These are phyloP conservation scores for Antitype chi DNA, from an alignment of 2,888 invertebrate species.

Conservation along the genomic window DNA sequence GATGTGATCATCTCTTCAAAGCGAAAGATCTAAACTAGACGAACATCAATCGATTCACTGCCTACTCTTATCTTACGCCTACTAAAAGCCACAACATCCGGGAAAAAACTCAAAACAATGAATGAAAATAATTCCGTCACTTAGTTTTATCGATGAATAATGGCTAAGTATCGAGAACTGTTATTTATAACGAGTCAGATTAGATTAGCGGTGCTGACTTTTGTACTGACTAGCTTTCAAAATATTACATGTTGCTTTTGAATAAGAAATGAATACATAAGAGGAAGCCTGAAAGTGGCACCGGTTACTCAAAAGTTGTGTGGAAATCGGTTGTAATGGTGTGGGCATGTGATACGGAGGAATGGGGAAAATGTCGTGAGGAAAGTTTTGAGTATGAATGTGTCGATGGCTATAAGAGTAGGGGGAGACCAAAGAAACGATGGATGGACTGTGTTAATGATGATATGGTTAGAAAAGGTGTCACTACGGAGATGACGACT, in stretches of 20 bases:
- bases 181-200: slow-evolving; percentile 48
- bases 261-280: no score
- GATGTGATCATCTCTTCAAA: slow-evolving; percentile 1
- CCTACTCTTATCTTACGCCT: slow-evolving; percentile 9
- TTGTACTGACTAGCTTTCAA: slow-evolving; percentile 25
- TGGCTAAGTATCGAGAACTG: slow-evolving; percentile 37
- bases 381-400: no score
- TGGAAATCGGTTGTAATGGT: no score
- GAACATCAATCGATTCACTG: neutral
- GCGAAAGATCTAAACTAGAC: neutral
- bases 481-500: no score
- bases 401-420: no score
- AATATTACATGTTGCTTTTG: slow-evolving; percentile 1
- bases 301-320: no score
- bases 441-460: no score
- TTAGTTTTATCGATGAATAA: slow-evolving; percentile 56
- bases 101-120: slow-evolving; percentile 41
- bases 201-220: slow-evolving; percentile 44
- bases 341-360: no score
- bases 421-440: no score
- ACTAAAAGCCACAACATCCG: slow-evolving; percentile 42
- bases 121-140: slow-evolving; percentile 46
- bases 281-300: no score
- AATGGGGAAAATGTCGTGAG: no score
- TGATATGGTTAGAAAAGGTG: no score